These are phyloP conservation scores for Schizothorax lantsangensis DNA, from an alignment of 2,797 vertebrate species.

Conservation along the genomic window DNA sequence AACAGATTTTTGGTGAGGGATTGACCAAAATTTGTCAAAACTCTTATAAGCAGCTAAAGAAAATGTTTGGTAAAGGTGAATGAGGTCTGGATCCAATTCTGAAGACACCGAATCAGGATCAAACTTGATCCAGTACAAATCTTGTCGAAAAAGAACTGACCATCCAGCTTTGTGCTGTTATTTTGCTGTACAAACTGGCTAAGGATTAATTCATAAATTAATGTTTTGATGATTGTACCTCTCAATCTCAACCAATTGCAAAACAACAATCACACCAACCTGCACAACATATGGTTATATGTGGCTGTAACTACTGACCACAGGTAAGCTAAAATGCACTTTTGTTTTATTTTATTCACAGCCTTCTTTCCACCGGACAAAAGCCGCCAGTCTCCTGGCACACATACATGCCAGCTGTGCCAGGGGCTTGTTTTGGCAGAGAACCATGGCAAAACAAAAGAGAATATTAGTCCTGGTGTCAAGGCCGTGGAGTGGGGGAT, in stretches of 20 bases:
- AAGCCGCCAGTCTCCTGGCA: constrained; percentile 50
- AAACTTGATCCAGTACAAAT: not conserved
- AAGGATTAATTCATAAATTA: not conserved
- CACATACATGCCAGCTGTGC: constrained; percentile 43
- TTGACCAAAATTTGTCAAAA: not conserved
- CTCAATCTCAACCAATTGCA: not conserved
- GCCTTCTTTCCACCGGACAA: constrained; percentile 37
- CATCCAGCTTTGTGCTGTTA: not conserved
- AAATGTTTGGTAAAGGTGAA: not conserved
- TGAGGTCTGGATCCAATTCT: not conserved
- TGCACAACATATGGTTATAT: not conserved
- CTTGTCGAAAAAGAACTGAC: not conserved
- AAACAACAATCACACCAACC: not conserved
- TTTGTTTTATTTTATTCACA: constrained; percentile 35
- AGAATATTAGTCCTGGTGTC: constrained; percentile 57
- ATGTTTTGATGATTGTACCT: not conserved
- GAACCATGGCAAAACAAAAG: constrained; percentile 52
- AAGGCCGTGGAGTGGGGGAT: constrained; percentile 48
- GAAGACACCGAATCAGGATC: not conserved
- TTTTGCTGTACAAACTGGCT: not conserved
- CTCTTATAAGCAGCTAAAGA: no score
- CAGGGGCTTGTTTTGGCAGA: constrained; percentile 48
- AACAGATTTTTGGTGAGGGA: not conserved
- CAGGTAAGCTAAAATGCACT: constrained; percentile 17
- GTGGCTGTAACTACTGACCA: not conserved